Evolutionary conservation across 2,113 vertebrate genomes (phyloP).

Genomic region (cattle (Bos taurus)): ARS-UCD2.0 NC_037330.1:109398501-109399000

Average conservation of each 20-base stretch:
- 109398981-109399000: too few species aligned
- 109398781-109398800: neutral
- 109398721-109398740: neutral
- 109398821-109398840: neutral
- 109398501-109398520: neutral
- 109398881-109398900: too few species aligned
- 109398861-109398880: neutral
- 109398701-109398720: neutral
- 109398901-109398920: too few species aligned
- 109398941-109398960: too few species aligned
- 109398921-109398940: too few species aligned
- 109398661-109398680: neutral
- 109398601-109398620: neutral
- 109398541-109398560: neutral
- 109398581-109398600: neutral
- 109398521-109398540: neutral
- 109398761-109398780: neutral
- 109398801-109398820: neutral
- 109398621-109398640: accelerated
- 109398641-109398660: neutral
- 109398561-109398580: neutral
- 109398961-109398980: too few species aligned
- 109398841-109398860: neutral
- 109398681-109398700: neutral
- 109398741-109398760: neutral